A percentile compares a stretch with the other conserved stretches of the same genome.
phyloP scores from a whole-genome alignment of 2,113 vertebrate genomes.

The Muntiacus muntjak region DNA sequence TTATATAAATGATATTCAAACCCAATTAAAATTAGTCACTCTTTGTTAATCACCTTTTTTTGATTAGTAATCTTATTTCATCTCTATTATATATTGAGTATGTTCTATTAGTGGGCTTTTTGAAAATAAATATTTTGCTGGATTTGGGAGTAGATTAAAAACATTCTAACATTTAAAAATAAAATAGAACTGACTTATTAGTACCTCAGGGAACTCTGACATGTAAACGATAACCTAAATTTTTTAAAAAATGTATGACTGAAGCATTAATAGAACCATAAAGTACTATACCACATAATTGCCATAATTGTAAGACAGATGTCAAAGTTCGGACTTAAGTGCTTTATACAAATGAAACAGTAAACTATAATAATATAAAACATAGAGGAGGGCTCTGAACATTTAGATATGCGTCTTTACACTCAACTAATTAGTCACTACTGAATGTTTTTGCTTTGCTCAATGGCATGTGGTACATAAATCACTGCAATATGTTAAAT shows the following conservation, averaged over 20 bases:
- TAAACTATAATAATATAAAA: conserved; percentile 62
- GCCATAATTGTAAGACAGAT: background rate
- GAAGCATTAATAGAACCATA: conserved; percentile 45
- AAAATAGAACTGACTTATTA: background rate
- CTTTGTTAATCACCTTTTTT: background rate
- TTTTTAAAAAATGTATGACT: background rate
- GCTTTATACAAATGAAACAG: conserved; percentile 45
- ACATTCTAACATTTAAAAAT: conserved; percentile 18
- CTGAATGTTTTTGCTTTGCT: conserved; percentile 79
- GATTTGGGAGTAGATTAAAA: background rate
- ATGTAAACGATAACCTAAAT: background rate
- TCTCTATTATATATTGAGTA: background rate
- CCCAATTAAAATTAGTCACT: background rate
- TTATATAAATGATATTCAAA: conserved; percentile 30
- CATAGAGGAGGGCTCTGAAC: conserved; percentile 64
- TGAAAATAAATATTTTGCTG: conserved; percentile 24
- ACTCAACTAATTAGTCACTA: conserved; percentile 79
- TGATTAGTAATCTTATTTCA: conserved; percentile 12
- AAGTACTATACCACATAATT: background rate
- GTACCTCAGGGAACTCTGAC: conserved; percentile 13
- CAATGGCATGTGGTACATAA: conserved; percentile 81
- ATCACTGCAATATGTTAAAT: conserved; percentile 84
- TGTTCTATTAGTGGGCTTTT: background rate
- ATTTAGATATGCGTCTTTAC: conserved; percentile 74
- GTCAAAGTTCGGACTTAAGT: conserved; percentile 55